Base-by-base conservation (phyloP, 2,888 invertebrate genomes). In the Cataglyphis rosenhaueri region DNA sequence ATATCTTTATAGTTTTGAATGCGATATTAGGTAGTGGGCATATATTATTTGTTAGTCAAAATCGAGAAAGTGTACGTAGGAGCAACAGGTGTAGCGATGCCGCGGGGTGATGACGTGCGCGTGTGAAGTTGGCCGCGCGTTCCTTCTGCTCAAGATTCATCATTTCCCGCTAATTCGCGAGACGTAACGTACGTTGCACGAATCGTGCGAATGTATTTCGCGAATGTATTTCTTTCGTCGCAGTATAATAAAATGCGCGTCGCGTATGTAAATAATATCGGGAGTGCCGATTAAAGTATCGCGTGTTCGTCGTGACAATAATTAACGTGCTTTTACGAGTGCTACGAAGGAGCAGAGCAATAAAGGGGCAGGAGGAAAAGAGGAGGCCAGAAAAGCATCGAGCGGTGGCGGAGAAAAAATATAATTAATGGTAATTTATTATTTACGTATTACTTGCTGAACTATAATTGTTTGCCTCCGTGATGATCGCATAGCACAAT, bases 261-360 rank as follows among this genome's bases (percentile, higher is more conserved):
- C n/a, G 52, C 8, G 52, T 52, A 8, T 52, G n/a, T 52, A 52
- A n/a, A 5, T 52, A 52, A n/a, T n/a, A 5, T n/a, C 52, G 52
- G 52, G 52, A 52, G 52, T 52, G 52, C n/a, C 8, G n/a, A 52
- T 52, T 64, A 64, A 62, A 32, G 35, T 64, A 35, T 12, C 62
- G 25, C 25, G 25, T 15, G 25, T 48, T 48, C 6, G 21, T 21
- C 38, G 3, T 32, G 41, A 41, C 3, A 5, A 25, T 25, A 15
- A 15, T 21, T 65, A 65, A 41, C 8, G 52, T 52, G 38, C 38
- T 64, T 38, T 41, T 3, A 35, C 35, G 62, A 38, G 38, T 65
- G 21, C 21, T 21, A 15, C 15, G 65, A 65, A 25, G 15, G 25
- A 65, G 29, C 29, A 15, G 9, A 25, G 21, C 35, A 21, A 18